Evolutionary conservation across 2,888 invertebrate species (phyloP).

Genomic region (Notocelia uddmanniana): DNA sequence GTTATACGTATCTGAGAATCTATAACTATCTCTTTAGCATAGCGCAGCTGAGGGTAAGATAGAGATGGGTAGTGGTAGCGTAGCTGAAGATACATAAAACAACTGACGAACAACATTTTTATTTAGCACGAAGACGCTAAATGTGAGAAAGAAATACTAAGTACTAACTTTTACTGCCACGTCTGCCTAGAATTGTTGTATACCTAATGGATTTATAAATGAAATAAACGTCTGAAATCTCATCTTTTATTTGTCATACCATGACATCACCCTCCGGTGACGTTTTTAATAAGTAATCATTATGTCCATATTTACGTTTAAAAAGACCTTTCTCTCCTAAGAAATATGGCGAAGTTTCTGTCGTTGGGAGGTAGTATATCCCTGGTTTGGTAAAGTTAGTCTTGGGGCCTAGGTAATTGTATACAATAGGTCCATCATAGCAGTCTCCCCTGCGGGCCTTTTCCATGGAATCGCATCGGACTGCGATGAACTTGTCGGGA

Average conservation of each 20-base stretch:
- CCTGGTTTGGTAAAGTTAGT: constrained; percentile 73
- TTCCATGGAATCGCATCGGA: constrained; percentile 65
- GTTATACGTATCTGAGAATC: background rate
- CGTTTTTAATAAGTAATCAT: constrained; percentile 64
- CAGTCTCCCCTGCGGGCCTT: constrained; percentile 69
- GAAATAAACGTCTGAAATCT: constrained; percentile 62
- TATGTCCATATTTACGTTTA: constrained; percentile 60
- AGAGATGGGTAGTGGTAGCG: too few relatives aligned
- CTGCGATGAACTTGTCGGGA: constrained; percentile 68
- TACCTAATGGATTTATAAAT: constrained; percentile 67
- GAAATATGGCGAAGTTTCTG: constrained; percentile 65
- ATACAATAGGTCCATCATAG: constrained; percentile 56
- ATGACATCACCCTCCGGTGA: constrained; percentile 69
- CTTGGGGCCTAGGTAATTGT: constrained; percentile 68
- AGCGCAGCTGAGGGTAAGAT: too few relatives aligned
- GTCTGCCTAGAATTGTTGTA: constrained; percentile 56
- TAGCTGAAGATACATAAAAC: too few relatives aligned
- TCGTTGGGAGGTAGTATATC: constrained; percentile 72
- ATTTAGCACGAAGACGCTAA: background rate
- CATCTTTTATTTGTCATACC: constrained; percentile 57
- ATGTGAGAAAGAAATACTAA: background rate
- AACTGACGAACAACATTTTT: too few relatives aligned
- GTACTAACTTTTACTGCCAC: background rate
- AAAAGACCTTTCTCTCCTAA: constrained; percentile 65
- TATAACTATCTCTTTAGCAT: background rate